phyloP scores from a whole-genome alignment of 1,140 invertebrate species.

The Steinernema feltiae region DNA sequence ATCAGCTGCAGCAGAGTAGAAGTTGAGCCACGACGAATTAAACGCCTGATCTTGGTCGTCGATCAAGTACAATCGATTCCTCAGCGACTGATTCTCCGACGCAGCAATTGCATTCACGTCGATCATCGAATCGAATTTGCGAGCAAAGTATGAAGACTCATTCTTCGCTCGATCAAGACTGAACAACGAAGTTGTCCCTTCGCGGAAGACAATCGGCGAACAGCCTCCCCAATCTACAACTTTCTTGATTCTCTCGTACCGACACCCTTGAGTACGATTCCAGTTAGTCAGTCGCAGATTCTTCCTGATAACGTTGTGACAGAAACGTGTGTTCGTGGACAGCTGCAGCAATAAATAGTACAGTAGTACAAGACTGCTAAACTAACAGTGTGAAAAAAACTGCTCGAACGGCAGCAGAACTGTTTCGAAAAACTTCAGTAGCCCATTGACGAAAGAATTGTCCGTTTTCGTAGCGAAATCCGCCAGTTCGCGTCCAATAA shows the following conservation, averaged over 20 bases:
- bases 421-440: constrained; percentile 42
- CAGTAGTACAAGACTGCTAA: not conserved
- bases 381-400: constrained; percentile 87
- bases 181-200: not conserved
- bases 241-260: constrained; percentile 88
- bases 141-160: constrained; percentile 43
- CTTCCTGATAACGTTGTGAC: constrained; percentile 83
- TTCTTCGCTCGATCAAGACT: constrained; percentile 31
- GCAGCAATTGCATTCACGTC: constrained; percentile 40
- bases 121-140: constrained; percentile 50
- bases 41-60: constrained; percentile 22
- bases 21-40: constrained; percentile 47
- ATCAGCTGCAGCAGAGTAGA: constrained; percentile 37
- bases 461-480: constrained; percentile 66
- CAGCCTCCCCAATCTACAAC: constrained; percentile 99
- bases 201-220: constrained; percentile 87
- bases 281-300: constrained; percentile 97
- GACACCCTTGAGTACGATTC: constrained; percentile 90
- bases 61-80: constrained; percentile 18
- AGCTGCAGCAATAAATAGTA: constrained; percentile 38
- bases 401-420: constrained; percentile 53
- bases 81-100: constrained; percentile 46
- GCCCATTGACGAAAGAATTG: constrained; percentile 27
- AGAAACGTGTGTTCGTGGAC: constrained; percentile 83
- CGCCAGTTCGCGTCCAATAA: constrained; percentile 79